These are phyloP conservation scores for Heteromormyrus szaboi DNA, from an alignment of 2,797 vertebrate species.

Conservation along the genomic window DNA sequence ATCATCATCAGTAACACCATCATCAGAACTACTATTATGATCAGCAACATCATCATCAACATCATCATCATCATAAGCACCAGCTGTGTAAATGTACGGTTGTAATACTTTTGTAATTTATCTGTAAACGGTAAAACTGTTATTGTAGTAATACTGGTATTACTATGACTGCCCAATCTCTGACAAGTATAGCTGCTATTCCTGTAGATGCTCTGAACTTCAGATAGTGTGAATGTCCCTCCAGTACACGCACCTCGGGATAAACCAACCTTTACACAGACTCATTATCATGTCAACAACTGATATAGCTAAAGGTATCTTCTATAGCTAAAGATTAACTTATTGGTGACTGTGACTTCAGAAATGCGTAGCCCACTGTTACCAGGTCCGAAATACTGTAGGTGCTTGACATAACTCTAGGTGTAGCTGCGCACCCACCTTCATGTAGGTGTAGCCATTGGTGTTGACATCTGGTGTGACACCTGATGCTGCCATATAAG, in stretches of 20 bases:
- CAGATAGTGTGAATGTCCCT: background rate
- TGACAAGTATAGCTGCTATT: background rate
- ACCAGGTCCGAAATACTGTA: background rate
- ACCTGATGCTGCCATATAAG: slow-evolving; percentile 94
- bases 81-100: background rate
- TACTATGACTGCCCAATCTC: background rate
- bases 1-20: background rate
- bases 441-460: slow-evolving; percentile 64
- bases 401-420: background rate
- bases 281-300: background rate
- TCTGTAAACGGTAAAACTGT: background rate
- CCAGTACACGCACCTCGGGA: background rate
- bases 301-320: background rate
- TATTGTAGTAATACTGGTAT: background rate
- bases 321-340: background rate
- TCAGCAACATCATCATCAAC: background rate
- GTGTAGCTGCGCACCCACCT: slow-evolving; percentile 53
- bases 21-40: background rate
- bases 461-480: slow-evolving; percentile 77
- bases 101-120: background rate
- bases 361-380: background rate
- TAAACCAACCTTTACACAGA: background rate
- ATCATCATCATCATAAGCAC: background rate
- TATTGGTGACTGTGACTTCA: background rate
- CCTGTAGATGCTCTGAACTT: background rate